phyloP scores from a whole-genome alignment of 2,113 vertebrate genomes.

The Tricholaema leucomelas region DNA sequence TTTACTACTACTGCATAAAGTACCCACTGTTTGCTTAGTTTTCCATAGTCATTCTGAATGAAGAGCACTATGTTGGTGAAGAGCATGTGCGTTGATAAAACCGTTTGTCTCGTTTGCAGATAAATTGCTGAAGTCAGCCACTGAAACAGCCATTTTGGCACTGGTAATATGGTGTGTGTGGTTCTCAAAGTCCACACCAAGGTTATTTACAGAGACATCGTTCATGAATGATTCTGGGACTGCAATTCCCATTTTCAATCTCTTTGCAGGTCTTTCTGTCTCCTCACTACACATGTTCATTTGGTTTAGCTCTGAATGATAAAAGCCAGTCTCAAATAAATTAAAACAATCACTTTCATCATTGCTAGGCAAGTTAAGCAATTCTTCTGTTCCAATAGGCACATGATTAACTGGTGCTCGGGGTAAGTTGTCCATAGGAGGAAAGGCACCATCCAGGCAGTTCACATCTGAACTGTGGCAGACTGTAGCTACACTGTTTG shows the following conservation, averaged over 20 bases:
- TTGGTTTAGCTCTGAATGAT: conserved; percentile 89
- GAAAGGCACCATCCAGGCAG: conserved; percentile 89
- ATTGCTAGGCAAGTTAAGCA: conserved; percentile 86
- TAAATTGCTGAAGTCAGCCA: conserved; percentile 94
- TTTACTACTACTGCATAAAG: conserved; percentile 69
- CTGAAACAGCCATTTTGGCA: conserved; percentile 96
- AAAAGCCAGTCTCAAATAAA: conserved; percentile 96
- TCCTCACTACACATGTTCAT: conserved; percentile 88
- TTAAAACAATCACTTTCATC: conserved; percentile 94
- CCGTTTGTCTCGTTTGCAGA: conserved; percentile 88
- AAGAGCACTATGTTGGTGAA: conserved; percentile 92
- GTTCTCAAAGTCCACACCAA: conserved; percentile 92
- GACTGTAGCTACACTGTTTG: conserved; percentile 88
- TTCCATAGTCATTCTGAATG: conserved; percentile 89
- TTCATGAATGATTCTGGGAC: conserved; percentile 89
- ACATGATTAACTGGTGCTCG: conserved; percentile 87
- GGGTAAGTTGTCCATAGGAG: conserved; percentile 86
- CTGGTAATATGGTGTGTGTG: conserved; percentile 91
- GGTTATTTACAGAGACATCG: conserved; percentile 90
- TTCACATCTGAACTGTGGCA: conserved; percentile 85
- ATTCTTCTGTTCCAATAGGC: conserved; percentile 85
- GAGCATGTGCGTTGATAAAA: conserved; percentile 86
- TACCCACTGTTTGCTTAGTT: conserved; percentile 38
- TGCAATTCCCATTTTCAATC: conserved; percentile 92
- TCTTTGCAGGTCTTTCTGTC: conserved; percentile 90